Evolutionary conservation across 2,888 invertebrate genomes (phyloP).

Genomic region (Thymelicus acteon): DNA sequence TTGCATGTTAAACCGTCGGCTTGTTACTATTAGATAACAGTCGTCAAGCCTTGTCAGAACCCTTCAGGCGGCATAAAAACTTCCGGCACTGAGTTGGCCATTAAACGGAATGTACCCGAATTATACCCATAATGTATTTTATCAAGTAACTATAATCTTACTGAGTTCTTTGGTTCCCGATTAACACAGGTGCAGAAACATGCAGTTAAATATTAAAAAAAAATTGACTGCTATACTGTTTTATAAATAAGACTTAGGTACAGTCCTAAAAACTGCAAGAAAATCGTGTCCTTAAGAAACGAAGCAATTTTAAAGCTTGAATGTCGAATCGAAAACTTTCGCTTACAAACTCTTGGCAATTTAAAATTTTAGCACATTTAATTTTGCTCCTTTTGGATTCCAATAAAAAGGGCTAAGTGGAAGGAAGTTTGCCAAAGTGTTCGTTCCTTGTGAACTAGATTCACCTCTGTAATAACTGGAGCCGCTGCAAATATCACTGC

Average conservation of each 20-base stretch:
- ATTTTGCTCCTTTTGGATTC: conserved; percentile 31
- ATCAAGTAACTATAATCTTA: background rate
- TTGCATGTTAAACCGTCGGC: no score
- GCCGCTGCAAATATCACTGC: conserved; percentile 11
- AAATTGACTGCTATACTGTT: no score
- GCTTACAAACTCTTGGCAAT: conserved; percentile 34
- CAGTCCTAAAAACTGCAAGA: background rate
- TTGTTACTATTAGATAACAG: no score
- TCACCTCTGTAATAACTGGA: conserved; percentile 25
- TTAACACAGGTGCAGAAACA: no score
- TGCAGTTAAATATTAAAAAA: no score
- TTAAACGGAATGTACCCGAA: no score
- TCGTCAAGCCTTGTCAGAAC: no score
- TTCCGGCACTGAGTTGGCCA: no score
- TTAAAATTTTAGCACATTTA: conserved; percentile 35
- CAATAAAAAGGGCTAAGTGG: conserved; percentile 36
- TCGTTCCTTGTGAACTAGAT: conserved; percentile 28
- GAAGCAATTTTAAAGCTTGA: conserved; percentile 26
- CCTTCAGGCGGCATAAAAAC: no score
- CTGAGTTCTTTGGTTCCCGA: no score
- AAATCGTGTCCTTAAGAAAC: conserved; percentile 15
- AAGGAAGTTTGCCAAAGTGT: conserved; percentile 33
- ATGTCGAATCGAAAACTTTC: conserved; percentile 32
- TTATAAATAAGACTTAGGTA: background rate
- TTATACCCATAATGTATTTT: no score